Percentiles rank a stretch among this genome's conserved stretches.
Conservation (phyloP, 2,888 invertebrate species). For the Platycnemis pennipes region DNA sequence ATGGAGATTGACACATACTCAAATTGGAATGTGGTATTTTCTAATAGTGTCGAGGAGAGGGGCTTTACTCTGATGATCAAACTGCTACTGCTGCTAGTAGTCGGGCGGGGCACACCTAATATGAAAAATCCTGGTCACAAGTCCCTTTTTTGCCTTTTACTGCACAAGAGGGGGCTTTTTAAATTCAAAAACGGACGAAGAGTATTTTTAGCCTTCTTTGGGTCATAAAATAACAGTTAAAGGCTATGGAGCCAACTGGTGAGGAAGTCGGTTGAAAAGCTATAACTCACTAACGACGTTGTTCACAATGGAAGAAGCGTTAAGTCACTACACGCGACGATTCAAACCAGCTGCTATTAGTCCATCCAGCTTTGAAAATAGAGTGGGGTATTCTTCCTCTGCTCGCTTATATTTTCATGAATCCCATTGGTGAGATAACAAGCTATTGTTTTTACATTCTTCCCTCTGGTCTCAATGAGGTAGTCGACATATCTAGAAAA, state of each 20-base stretch:
- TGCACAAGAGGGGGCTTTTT: neutral
- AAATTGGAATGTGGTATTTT: too few relatives aligned
- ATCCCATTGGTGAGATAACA: neutral
- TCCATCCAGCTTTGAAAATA: neutral
- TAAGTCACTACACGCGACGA: conserved; percentile 9
- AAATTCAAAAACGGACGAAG: neutral
- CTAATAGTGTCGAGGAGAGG: too few relatives aligned
- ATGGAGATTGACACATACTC: too few relatives aligned
- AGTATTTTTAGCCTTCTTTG: neutral
- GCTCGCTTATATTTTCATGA: neutral
- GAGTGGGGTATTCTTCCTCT: neutral
- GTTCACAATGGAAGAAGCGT: neutral
- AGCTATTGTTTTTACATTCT: neutral
- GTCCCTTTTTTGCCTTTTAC: neutral
- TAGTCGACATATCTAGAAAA: too few relatives aligned
- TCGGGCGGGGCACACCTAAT: too few relatives aligned
- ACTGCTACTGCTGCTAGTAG: too few relatives aligned
- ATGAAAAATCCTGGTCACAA: neutral
- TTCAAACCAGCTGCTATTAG: neutral
- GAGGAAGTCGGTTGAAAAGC: neutral
- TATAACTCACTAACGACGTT: neutral
- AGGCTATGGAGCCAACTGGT: neutral
- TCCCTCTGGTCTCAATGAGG: too few relatives aligned
- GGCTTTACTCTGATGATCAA: too few relatives aligned
- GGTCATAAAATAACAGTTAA: neutral